Evolutionary conservation across 2,797 vertebrate genomes (phyloP).

Genomic region (Lepilemur septentrionalis): DNA sequence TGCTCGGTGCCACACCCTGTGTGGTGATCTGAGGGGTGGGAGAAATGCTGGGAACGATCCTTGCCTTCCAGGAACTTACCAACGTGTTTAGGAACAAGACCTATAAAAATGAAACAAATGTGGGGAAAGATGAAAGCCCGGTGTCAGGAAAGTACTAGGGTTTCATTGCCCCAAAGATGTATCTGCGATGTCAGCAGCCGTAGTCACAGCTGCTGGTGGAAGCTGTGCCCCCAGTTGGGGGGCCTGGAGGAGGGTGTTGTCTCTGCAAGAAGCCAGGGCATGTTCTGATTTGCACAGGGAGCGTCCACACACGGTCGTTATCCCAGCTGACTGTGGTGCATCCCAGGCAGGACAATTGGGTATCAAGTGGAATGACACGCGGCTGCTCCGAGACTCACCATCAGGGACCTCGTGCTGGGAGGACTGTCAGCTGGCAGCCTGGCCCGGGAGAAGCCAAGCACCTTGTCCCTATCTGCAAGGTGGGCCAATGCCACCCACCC

Average conservation of each 20-base stretch:
- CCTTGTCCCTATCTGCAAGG: neutral
- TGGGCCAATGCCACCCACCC: neutral
- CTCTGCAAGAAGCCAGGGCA: neutral
- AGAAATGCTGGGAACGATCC: neutral
- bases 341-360: neutral
- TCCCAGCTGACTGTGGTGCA: neutral
- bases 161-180: neutral
- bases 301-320: accelerated
- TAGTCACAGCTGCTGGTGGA: accelerated
- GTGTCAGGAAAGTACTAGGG: neutral
- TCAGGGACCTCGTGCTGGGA: neutral
- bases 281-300: neutral
- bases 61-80: neutral
- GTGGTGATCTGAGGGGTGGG: neutral
- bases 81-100: neutral
- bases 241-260: neutral
- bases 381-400: neutral
- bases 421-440: neutral
- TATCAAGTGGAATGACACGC: neutral
- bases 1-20: neutral
- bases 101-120: neutral
- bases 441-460: neutral
- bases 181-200: accelerated
- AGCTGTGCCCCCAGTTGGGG: neutral
- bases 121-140: neutral